Evolutionary conservation across 53 echinoderm and acorn worm species (phyloP).

Genomic region (Paracentrotus lividus): DNA sequence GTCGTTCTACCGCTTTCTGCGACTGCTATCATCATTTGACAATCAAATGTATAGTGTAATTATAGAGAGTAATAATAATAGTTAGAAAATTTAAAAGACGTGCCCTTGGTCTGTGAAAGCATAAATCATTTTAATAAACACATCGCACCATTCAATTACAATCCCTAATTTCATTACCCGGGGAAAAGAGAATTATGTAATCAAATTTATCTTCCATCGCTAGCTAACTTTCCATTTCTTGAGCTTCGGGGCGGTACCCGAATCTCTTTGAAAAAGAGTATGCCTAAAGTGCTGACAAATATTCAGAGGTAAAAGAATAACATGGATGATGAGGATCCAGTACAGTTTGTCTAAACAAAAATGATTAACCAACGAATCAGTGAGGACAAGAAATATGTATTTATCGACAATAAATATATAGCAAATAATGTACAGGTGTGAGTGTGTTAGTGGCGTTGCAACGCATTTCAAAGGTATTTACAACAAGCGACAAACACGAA

Average conservation of each 20-base stretch:
- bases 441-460: no score
- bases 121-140: conserved; percentile 40
- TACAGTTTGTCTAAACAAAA: no score
- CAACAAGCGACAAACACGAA: no score
- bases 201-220: conserved; percentile 38
- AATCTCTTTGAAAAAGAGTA: background rate
- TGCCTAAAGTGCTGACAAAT: background rate
- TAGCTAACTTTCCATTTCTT: conserved; percentile 2
- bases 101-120: background rate
- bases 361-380: no score
- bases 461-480: no score
- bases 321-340: no score
- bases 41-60: background rate
- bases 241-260: background rate
- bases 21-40: background rate
- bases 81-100: background rate
- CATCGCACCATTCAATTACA: conserved; percentile 47
- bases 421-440: no score
- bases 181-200: conserved; percentile 59
- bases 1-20: background rate
- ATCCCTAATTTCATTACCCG: conserved; percentile 23
- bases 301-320: no score
- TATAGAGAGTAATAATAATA: background rate
- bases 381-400: no score
- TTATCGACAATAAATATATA: no score